These are phyloP conservation scores for Coenobita brevimanus DNA, from an alignment of 1,140 invertebrate genomes.

Conservation along the genomic window DNA sequence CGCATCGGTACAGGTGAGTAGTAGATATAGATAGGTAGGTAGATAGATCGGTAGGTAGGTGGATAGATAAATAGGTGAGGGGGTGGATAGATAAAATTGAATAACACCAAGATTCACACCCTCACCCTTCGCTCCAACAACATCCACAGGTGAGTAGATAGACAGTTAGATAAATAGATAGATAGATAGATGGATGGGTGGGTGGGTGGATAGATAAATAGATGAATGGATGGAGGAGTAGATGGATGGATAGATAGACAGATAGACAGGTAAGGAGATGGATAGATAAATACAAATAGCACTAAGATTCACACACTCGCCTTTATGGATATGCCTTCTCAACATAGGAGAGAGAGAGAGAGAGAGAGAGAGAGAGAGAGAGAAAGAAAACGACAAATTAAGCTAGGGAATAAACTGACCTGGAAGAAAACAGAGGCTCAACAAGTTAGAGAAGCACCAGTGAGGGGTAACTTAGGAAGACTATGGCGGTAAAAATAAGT, in stretches of 20 bases:
- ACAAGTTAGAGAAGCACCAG: too few relatives aligned
- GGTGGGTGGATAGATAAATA: not conserved
- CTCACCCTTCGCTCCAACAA: conserved; percentile 66
- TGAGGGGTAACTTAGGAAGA: too few relatives aligned
- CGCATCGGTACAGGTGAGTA: not conserved
- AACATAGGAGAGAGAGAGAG: too few relatives aligned
- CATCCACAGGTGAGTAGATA: conserved; percentile 49
- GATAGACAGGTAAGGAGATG: not conserved
- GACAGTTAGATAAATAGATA: not conserved
- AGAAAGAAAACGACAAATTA: too few relatives aligned
- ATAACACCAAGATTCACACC: conserved; percentile 66
- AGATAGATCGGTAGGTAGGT: not conserved
- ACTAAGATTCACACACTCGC: conserved; percentile 68
- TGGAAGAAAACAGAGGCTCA: too few relatives aligned
- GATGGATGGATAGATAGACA: conserved; percentile 1
- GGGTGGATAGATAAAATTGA: too few relatives aligned
- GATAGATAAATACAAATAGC: not conserved
- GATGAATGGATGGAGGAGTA: not conserved
- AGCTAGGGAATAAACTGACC: too few relatives aligned
- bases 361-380: too few relatives aligned
- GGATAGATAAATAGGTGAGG: not conserved
- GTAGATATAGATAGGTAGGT: not conserved
- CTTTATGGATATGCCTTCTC: too few relatives aligned
- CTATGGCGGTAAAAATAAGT: too few relatives aligned
- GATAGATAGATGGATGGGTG: not conserved